Percentiles rank a stretch among this genome's conserved stretches.
phyloP scores from a whole-genome alignment of 2,113 vertebrate species.

The Cyanocitta stelleri region DNA sequence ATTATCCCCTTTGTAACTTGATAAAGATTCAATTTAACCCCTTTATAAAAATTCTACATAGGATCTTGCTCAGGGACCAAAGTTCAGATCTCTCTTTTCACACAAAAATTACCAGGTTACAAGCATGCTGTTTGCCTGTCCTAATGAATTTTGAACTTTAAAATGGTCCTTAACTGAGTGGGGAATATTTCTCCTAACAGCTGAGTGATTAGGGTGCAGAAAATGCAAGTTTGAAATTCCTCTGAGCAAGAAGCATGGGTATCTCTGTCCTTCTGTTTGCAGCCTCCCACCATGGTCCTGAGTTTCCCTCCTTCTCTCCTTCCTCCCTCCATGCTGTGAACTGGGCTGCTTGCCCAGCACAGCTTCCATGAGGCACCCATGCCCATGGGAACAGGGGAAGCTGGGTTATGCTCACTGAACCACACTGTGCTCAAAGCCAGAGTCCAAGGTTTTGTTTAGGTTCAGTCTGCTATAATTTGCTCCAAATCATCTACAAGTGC shows the following conservation, averaged over 20 bases:
- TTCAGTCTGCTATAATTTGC: not conserved
- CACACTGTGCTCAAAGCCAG: not conserved
- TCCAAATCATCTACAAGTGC: not conserved
- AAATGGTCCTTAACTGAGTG: not conserved
- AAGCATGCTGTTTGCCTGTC: not conserved
- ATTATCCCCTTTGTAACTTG: not conserved
- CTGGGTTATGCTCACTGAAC: not conserved
- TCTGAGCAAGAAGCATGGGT: not conserved
- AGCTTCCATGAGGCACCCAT: not conserved
- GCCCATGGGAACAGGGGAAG: not conserved
- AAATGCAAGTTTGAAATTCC: not conserved
- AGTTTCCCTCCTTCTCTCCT: not conserved
- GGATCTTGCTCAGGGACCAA: not conserved
- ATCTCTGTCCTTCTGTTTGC: not conserved
- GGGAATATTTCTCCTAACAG: not conserved
- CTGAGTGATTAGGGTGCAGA: not conserved
- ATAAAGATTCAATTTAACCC: not conserved
- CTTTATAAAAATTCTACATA: not conserved
- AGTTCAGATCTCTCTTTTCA: not conserved
- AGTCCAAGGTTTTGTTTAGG: not conserved
- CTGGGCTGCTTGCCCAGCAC: not conserved
- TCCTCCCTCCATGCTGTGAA: not conserved
- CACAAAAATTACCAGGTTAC: not conserved
- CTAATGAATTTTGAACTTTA: not conserved
- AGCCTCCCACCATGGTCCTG: accelerated